Evolutionary conservation across 1,140 invertebrate genomes (phyloP).

Genomic region (Varroa destructor): DNA sequence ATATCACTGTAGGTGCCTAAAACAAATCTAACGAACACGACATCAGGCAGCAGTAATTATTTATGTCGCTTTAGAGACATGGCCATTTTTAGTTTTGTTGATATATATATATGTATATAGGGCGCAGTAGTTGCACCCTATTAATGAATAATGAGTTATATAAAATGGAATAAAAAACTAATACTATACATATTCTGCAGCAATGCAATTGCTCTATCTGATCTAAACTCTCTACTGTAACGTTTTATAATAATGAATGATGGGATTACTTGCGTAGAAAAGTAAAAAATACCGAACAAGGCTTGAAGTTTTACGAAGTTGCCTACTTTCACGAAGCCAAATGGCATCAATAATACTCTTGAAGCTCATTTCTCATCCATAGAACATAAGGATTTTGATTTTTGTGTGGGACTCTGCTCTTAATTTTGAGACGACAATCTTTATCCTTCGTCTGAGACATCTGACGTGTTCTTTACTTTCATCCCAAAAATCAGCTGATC

Average conservation of each 20-base stretch:
- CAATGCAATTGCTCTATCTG: background rate
- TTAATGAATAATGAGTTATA: too few species aligned
- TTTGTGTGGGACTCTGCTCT: constrained; percentile 54
- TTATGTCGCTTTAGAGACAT: too few species aligned
- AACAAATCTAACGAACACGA: background rate
- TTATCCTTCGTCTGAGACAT: constrained; percentile 10
- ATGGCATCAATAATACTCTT: constrained; percentile 38
- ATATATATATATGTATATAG: too few species aligned
- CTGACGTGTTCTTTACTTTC: background rate
- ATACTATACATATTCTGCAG: too few species aligned
- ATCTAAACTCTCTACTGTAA: background rate
- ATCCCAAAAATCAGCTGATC: background rate
- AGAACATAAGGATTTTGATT: constrained; percentile 62
- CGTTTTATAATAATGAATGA: background rate
- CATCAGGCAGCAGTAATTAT: too few species aligned
- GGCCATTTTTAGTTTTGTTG: too few species aligned
- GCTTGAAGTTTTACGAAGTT: constrained; percentile 44
- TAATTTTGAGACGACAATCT: constrained; percentile 17
- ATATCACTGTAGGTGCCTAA: constrained; percentile 38
- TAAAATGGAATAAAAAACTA: too few species aligned
- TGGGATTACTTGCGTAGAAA: constrained; percentile 45
- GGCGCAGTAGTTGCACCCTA: too few species aligned
- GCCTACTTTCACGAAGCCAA: constrained; percentile 41
- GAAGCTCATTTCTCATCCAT: constrained; percentile 64
- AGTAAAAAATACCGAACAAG: constrained; percentile 92